Evolutionary conservation across 1,140 invertebrate species (phyloP).

Genomic region (Drosophila repleta): DNA sequence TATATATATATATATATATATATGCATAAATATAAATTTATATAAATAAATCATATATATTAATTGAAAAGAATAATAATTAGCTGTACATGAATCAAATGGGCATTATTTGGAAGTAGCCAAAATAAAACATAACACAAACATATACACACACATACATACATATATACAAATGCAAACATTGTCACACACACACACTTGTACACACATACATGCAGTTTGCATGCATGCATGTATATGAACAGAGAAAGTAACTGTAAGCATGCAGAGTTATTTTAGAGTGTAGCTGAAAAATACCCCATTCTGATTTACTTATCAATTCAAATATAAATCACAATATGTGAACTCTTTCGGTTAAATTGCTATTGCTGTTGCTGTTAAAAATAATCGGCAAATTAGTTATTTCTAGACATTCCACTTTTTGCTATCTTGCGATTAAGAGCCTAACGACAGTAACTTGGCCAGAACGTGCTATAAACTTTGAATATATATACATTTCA

Average conservation of each 20-base stretch:
- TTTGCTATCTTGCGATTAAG: not conserved
- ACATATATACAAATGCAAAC: not conserved
- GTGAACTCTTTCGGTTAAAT: not conserved
- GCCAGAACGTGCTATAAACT: too few relatives aligned
- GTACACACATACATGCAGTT: not conserved
- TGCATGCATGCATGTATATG: not conserved
- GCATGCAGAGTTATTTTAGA: not conserved
- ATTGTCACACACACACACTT: not conserved
- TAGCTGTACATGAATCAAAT: slow-evolving; percentile 7
- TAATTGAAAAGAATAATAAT: not conserved
- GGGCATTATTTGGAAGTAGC: not conserved
- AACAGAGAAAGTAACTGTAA: not conserved
- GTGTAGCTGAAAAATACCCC: not conserved
- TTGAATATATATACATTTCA: too few relatives aligned
- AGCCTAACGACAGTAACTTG: not conserved
- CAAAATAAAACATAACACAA: slow-evolving; percentile 1
- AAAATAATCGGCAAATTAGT: not conserved
- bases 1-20: not conserved
- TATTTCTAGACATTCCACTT: not conserved
- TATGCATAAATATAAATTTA: slow-evolving; percentile 1
- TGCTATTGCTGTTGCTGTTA: not conserved
- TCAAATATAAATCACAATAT: not conserved
- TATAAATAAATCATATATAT: not conserved
- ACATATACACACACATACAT: slow-evolving; percentile 1
- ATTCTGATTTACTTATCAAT: not conserved